These are phyloP conservation scores for Agapetus fuscipes DNA, from an alignment of 2,888 invertebrate species.

Conservation along the genomic window DNA sequence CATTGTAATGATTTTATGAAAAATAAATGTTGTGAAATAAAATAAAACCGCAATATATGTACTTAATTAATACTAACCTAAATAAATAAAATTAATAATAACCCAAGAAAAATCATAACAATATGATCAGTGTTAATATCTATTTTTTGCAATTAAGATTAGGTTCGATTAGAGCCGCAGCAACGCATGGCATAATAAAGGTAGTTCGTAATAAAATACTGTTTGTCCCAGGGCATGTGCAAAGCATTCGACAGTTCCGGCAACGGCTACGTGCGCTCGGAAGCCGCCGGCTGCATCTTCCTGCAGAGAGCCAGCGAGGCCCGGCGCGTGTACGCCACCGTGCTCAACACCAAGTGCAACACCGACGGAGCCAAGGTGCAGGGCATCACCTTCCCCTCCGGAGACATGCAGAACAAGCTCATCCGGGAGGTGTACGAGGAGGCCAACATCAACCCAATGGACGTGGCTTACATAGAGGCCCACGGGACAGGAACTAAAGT, in stretches of 20 bases:
- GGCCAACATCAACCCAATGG: conserved; percentile 67
- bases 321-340: conserved; percentile 73
- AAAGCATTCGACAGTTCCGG: conserved; percentile 90
- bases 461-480: conserved; percentile 89
- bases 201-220: no score
- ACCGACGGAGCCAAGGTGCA: conserved; percentile 88
- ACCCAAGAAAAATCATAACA: no score
- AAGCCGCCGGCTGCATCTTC: conserved; percentile 73
- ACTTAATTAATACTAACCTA: no score
- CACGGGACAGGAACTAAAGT: conserved; percentile 98
- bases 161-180: no score
- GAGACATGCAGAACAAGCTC: conserved; percentile 68
- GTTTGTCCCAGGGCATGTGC: conserved; percentile 75
- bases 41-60: no score
- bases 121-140: no score
- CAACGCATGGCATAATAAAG: no score
- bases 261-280: conserved; percentile 86
- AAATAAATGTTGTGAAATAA: no score
- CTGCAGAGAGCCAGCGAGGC: conserved; percentile 72
- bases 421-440: conserved; percentile 83
- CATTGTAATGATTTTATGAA: no score
- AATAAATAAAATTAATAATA: no score
- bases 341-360: conserved; percentile 83
- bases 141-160: no score
- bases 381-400: conserved; percentile 81